phyloP scores from a whole-genome alignment of 2,113 vertebrate genomes.

The Calypte anna region DNA sequence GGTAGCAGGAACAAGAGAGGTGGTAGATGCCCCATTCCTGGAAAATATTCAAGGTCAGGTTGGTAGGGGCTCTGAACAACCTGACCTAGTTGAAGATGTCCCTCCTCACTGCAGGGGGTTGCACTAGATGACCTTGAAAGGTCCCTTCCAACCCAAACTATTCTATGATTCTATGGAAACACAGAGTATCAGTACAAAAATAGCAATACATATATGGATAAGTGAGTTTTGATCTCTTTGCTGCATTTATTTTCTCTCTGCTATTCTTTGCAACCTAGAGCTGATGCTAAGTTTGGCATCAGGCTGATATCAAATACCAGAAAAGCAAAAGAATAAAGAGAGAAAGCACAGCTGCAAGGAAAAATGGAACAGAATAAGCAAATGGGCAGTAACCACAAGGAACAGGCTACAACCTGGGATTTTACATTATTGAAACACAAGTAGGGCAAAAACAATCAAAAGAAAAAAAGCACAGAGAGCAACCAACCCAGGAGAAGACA shows the following conservation, averaged over 20 bases:
- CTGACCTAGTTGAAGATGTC: no score
- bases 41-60: no score
- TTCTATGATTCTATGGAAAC: background rate
- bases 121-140: no score
- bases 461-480: background rate
- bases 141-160: no score
- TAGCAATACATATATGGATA: background rate
- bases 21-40: no score
- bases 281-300: background rate
- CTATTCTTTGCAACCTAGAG: background rate
- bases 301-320: background rate
- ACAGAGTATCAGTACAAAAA: background rate
- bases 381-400: background rate
- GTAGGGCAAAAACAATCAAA: conserved; percentile 14
- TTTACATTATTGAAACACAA: conserved; percentile 49
- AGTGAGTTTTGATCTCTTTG: background rate
- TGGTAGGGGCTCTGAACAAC: no score
- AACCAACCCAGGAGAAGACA: background rate
- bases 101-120: no score
- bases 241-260: background rate
- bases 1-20: background rate
- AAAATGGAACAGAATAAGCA: conserved; percentile 19
- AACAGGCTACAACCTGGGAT: background rate
- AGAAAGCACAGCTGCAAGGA: conserved; percentile 4
- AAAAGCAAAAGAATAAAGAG: conserved; percentile 6